Evolutionary conservation across 2,888 invertebrate species (phyloP).

Genomic region (Drosophila pullipes): DNA sequence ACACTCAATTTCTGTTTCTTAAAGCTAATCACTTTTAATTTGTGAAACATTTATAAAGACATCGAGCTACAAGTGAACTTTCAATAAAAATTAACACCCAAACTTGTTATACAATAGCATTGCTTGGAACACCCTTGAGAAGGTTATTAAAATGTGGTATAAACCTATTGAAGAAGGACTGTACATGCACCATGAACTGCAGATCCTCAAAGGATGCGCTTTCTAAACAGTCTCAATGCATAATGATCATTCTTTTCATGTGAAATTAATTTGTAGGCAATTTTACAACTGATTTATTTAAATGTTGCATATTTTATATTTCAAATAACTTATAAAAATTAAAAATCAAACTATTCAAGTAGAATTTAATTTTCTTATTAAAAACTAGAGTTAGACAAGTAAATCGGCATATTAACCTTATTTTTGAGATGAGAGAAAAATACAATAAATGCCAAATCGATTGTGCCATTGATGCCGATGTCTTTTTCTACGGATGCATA

Average conservation of each 20-base stretch:
- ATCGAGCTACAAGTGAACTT: too few species aligned
- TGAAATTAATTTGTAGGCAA: not conserved
- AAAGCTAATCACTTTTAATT: too few species aligned
- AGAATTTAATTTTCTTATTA: not conserved
- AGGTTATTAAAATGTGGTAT: not conserved
- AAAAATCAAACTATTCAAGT: not conserved
- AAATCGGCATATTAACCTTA: not conserved
- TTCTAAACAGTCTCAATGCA: too few species aligned
- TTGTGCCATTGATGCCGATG: not conserved
- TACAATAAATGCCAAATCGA: not conserved
- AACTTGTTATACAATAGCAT: not conserved
- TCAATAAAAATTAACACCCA: too few species aligned
- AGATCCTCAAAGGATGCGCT: not conserved
- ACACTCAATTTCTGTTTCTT: too few species aligned
- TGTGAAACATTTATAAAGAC: too few species aligned
- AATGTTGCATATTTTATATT: not conserved
- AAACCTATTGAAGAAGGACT: not conserved
- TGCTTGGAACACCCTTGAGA: not conserved
- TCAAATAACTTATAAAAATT: not conserved
- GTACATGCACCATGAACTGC: not conserved
- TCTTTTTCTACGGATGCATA: not conserved
- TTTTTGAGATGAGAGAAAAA: not conserved
- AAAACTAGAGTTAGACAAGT: not conserved
- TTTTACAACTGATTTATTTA: not conserved
- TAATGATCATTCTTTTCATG: not conserved